These are phyloP conservation scores for Aphis craccivora DNA, from an alignment of 1,140 invertebrate genomes.

Conservation along the genomic window DNA sequence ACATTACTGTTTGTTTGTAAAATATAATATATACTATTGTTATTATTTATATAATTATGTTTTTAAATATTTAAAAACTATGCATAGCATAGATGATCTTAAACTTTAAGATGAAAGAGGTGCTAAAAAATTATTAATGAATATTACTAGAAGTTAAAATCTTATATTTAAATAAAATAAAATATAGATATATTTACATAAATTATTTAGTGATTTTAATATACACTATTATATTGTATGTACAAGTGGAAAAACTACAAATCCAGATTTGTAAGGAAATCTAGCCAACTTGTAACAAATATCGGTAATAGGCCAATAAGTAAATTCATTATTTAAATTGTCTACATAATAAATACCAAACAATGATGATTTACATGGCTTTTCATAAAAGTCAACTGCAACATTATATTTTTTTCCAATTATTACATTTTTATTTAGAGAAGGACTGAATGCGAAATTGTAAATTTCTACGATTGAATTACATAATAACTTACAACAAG, in stretches of 20 bases:
- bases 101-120: no score
- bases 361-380: not conserved
- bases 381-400: not conserved
- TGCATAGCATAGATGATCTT: no score
- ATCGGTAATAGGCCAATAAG: not conserved
- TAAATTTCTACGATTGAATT: not conserved
- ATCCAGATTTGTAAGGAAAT: slow-evolving; percentile 1
- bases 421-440: not conserved
- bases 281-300: not conserved
- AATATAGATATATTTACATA: no score
- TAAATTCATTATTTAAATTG: not conserved
- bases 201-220: no score
- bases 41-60: no score
- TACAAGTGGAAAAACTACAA: not conserved
- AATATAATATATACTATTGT: no score
- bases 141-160: no score
- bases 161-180: no score
- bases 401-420: slow-evolving; percentile 10
- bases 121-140: no score
- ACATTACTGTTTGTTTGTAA: no score
- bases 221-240: no score
- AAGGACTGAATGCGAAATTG: not conserved
- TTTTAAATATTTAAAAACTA: no score
- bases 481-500: not conserved
- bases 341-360: not conserved